Conservation (phyloP, 2,888 invertebrate species). For the Andrena hattorfiana region DNA sequence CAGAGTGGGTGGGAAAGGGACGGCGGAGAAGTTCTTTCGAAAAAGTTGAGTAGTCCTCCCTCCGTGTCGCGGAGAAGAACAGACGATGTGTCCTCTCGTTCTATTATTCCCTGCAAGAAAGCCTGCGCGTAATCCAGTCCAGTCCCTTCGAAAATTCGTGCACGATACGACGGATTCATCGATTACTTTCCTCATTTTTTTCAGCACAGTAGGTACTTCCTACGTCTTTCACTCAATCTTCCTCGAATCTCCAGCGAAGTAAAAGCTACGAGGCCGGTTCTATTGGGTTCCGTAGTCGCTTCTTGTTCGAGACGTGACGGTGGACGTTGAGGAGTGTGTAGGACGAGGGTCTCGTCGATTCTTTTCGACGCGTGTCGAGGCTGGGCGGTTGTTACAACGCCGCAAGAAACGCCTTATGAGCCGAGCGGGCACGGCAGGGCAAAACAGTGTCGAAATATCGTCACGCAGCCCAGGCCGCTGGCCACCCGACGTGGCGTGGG, state of each 20-base stretch:
- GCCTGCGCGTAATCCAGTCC: neutral
- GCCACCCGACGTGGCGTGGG: conserved; percentile 24
- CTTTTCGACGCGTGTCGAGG: conserved; percentile 61
- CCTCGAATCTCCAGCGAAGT: conserved; percentile 16
- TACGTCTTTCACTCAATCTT: neutral
- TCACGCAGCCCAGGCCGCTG: conserved; percentile 49
- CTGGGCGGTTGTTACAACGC: conserved; percentile 40
- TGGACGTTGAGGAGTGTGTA: conserved; percentile 18
- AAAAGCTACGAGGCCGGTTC: conserved; percentile 11
- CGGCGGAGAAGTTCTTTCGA: conserved; percentile 62
- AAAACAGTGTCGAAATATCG: conserved; percentile 65
- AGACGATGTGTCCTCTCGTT: conserved; percentile 68
- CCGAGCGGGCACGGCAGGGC: conserved; percentile 25
- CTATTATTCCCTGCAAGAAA: neutral
- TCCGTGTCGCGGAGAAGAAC: conserved; percentile 74
- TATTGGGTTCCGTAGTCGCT: neutral
- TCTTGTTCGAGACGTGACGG: conserved; percentile 34
- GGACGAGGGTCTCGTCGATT: conserved; percentile 55
- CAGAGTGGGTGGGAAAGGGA: conserved; percentile 45
- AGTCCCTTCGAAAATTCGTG: neutral
- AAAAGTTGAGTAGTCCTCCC: conserved; percentile 73
- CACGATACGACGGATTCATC: neutral
- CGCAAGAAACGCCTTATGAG: conserved; percentile 61
- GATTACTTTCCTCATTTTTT: neutral
- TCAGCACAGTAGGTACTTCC: neutral